Conservation (phyloP, 2,113 vertebrate genomes). For the Boulengeromyrus knoepffleri region DNA sequence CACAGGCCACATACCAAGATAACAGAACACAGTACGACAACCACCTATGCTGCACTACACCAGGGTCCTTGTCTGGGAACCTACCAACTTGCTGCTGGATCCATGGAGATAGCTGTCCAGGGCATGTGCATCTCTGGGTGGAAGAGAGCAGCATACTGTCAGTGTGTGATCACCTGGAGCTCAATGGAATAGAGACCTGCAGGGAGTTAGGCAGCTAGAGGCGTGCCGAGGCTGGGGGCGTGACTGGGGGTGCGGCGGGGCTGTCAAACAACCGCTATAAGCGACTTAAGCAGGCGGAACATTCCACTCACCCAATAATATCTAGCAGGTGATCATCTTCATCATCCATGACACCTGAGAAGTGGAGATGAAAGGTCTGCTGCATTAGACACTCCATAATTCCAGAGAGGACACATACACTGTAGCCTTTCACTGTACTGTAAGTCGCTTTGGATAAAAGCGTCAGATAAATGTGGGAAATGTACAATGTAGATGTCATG, state of each 20-base stretch:
- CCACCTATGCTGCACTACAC: not conserved
- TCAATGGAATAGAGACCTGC: not conserved
- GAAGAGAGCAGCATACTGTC: slow-evolving; percentile 7
- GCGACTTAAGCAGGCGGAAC: not conserved
- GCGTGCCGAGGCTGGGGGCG: not conserved
- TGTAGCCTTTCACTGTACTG: not conserved
- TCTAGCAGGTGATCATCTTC: slow-evolving; percentile 98
- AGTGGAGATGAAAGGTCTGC: slow-evolving; percentile 19
- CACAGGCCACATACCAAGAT: slow-evolving; percentile 30
- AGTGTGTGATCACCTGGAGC: not conserved
- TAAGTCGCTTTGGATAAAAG: not conserved
- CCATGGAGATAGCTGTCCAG: slow-evolving; percentile 96
- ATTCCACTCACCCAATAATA: slow-evolving; percentile 89
- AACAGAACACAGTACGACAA: not conserved
- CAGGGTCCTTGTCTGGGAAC: slow-evolving; percentile 40
- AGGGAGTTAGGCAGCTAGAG: not conserved
- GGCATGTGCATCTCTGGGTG: slow-evolving; percentile 84
- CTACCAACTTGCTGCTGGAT: slow-evolving; percentile 89
- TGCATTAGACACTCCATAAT: not conserved
- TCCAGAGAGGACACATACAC: not conserved
- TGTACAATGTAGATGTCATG: not conserved
- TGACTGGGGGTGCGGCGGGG: not conserved
- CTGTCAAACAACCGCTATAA: not conserved
- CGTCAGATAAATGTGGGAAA: not conserved
- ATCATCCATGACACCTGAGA: slow-evolving; percentile 99